Conservation (phyloP, 2,888 invertebrate genomes). For the Pseudococcus viburni region DNA sequence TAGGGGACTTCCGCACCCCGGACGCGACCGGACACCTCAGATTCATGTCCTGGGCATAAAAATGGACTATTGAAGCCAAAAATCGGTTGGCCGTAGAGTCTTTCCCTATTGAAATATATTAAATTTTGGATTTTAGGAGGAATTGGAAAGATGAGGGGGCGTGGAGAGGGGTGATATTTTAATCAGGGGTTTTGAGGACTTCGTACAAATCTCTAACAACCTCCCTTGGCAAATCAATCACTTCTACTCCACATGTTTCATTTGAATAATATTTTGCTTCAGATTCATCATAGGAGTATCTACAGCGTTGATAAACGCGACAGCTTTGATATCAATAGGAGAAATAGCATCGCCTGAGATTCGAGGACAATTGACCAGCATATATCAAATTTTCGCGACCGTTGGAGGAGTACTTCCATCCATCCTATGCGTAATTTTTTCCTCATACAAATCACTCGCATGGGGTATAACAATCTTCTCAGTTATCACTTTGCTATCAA, state of each 20-base stretch:
- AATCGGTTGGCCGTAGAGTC: too few species aligned
- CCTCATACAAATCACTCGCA: not conserved
- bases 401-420: slow-evolving; percentile 72
- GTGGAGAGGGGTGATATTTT: too few species aligned
- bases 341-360: slow-evolving; percentile 67
- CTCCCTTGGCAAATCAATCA: not conserved
- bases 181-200: too few species aligned
- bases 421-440: slow-evolving; percentile 70
- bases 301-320: not conserved
- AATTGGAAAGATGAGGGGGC: too few species aligned
- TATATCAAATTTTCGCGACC: slow-evolving; percentile 71
- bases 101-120: too few species aligned
- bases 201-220: not conserved
- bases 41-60: too few species aligned
- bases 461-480: not conserved
- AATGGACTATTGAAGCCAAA: too few species aligned
- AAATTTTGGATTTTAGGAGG: too few species aligned
- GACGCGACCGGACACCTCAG: too few species aligned
- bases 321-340: not conserved
- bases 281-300: not conserved
- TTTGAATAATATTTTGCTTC: not conserved
- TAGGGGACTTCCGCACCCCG: too few species aligned
- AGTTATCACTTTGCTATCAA: not conserved
- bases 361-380: slow-evolving; percentile 67
- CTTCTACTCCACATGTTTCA: not conserved